phyloP scores from a whole-genome alignment of 2,797 vertebrate species.

The Arctocebus calabarensis region DNA sequence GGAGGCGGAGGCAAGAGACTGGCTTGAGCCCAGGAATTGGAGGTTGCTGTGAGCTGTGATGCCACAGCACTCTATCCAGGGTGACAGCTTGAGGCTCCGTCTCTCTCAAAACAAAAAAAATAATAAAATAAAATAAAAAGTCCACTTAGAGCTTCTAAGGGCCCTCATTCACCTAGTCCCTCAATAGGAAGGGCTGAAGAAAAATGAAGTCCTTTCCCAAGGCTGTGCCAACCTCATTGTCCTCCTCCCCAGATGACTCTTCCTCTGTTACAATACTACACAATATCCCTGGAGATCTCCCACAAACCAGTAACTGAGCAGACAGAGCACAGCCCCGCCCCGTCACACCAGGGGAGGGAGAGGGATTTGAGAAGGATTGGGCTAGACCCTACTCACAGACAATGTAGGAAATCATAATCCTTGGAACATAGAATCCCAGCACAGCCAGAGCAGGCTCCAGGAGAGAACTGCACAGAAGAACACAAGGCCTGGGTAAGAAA shows the following conservation, averaged over 20 bases:
- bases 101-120: too few species aligned
- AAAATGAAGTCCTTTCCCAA: neutral
- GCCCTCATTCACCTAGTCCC: neutral
- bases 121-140: too few species aligned
- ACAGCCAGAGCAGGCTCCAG: slow-evolving; percentile 94
- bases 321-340: neutral
- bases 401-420: slow-evolving; percentile 99
- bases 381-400: slow-evolving; percentile 91
- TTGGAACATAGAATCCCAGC: slow-evolving; percentile 97
- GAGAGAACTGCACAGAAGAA: slow-evolving; percentile 93
- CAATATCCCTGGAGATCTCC: neutral
- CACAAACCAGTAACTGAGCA: neutral
- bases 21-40: too few species aligned
- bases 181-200: neutral
- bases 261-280: neutral
- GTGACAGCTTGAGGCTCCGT: too few species aligned
- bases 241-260: neutral
- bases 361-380: slow-evolving; percentile 1
- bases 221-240: neutral
- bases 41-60: too few species aligned
- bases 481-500: slow-evolving; percentile 33
- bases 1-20: too few species aligned
- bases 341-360: neutral
- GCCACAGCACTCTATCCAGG: too few species aligned
- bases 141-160: slow-evolving; percentile 52